Base-by-base conservation (phyloP, 2,888 invertebrate species). In the Clanis bilineata region DNA sequence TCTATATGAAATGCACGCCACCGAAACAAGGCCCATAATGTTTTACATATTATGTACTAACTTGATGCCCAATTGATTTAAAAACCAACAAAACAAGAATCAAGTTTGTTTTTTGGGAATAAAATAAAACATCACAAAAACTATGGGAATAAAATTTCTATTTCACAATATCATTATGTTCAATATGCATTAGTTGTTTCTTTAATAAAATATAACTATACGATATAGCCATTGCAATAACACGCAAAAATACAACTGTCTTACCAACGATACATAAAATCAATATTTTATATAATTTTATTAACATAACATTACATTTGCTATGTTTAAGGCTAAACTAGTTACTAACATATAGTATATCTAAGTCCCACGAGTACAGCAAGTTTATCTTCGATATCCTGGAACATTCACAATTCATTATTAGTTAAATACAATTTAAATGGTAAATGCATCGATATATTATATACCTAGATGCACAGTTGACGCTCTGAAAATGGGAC, bases 61-160 rank as follows among this genome's bases (percentile, higher is more conserved):
- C 36, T 1, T 9, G 25, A 25, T 23, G 28, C 15, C 15, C 5
- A 4, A 7, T 0, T 15, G 9, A 23, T 15, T 23, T 12, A 22
- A 38, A 7, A 10, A 18, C 2, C n/a, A n/a, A n/a, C n/a, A n/a
- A n/a, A n/a, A n/a, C n/a, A n/a, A n/a, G n/a, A n/a, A n/a, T n/a
- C n/a, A n/a, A n/a, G n/a, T n/a, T n/a, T n/a, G n/a, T n/a, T n/a
- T n/a, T n/a, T 54, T 6, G 25, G 18, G 32, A 23, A 9, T 32
- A 7, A 77, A 85, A 82, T 79, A 79, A 88, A 86, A 88, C 83
- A 72, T 78, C 73, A 62, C 51, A 66, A 70, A 75, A 84, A 84
- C 80, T 87, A 87, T 84, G 86, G 80, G 86, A 90, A 90, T 90
- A 90, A 89, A 91, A 88, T 90, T 90, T 92, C 88, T 92, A 90